Conservation (phyloP, 2,797 vertebrate species). For the Thalassophryne amazonica region DNA sequence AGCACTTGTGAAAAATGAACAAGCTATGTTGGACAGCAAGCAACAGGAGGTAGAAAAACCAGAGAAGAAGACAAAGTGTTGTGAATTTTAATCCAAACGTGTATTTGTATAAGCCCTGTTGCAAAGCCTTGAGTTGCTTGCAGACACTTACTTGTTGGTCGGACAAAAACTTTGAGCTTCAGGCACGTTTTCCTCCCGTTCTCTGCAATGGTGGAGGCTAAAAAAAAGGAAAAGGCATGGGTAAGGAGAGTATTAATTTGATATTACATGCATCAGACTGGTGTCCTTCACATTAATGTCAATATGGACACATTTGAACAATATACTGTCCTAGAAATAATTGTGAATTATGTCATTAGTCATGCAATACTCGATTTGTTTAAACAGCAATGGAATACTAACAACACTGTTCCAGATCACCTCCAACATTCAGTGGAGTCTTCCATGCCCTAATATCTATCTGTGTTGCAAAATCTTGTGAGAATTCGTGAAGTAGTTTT, state of each 20-base stretch:
- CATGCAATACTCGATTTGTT: no score
- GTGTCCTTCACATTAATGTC: no score
- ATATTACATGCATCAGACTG: no score
- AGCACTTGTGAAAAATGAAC: conserved; percentile 43
- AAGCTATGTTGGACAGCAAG: conserved; percentile 38
- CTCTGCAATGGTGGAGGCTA: conserved; percentile 94
- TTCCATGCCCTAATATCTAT: no score
- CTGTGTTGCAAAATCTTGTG: no score
- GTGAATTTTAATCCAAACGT: conserved; percentile 70
- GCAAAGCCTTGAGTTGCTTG: conserved; percentile 25
- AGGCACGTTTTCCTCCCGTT: conserved; percentile 94
- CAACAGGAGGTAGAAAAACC: conserved; percentile 42
- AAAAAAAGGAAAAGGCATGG: conserved; percentile 26
- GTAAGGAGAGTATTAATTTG: conserved; percentile 4
- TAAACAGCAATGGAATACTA: no score
- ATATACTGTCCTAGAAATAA: no score
- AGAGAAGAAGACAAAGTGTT: conserved; percentile 51
- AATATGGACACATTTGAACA: no score
- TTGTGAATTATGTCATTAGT: no score
- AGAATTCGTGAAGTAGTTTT: no score
- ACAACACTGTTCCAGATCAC: no score
- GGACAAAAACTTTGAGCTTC: conserved; percentile 98
- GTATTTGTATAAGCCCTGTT: conserved; percentile 62
- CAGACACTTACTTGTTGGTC: conserved; percentile 94
- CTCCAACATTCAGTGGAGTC: no score